These are phyloP conservation scores for Vulpes ferrilata DNA, from an alignment of 2,113 vertebrate species.

Conservation along the genomic window DNA sequence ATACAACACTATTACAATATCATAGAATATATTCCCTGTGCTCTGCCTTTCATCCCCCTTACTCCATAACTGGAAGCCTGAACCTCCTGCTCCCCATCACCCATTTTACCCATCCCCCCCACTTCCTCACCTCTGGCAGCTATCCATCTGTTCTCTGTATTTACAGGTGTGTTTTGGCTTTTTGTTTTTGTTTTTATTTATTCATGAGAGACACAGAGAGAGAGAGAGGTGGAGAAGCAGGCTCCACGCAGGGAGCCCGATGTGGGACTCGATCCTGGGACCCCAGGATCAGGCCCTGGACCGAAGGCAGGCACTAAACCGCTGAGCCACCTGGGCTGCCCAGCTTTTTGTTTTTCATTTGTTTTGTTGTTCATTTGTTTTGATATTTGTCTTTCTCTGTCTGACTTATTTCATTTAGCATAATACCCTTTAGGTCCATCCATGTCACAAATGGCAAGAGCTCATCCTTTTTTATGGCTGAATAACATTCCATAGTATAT, in stretches of 20 bases:
- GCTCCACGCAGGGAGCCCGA: too few relatives aligned
- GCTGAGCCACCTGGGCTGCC: too few relatives aligned
- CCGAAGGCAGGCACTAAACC: too few relatives aligned
- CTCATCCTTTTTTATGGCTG: background rate
- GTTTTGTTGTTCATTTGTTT: background rate
- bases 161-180: background rate
- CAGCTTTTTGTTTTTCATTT: background rate
- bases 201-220: too few relatives aligned
- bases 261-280: too few relatives aligned
- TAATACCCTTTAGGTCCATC: background rate
- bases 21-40: background rate
- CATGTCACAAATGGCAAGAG: background rate
- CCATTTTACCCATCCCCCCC: background rate
- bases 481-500: background rate
- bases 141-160: background rate
- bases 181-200: background rate
- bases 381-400: background rate
- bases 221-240: too few relatives aligned
- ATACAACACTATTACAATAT: rapidly evolving
- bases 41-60: background rate
- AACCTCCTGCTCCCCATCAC: background rate
- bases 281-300: too few relatives aligned
- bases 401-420: background rate
- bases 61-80: background rate
- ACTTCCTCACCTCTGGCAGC: background rate